Base-by-base conservation (phyloP, 2,113 vertebrate genomes). In the Menura novaehollandiae region DNA sequence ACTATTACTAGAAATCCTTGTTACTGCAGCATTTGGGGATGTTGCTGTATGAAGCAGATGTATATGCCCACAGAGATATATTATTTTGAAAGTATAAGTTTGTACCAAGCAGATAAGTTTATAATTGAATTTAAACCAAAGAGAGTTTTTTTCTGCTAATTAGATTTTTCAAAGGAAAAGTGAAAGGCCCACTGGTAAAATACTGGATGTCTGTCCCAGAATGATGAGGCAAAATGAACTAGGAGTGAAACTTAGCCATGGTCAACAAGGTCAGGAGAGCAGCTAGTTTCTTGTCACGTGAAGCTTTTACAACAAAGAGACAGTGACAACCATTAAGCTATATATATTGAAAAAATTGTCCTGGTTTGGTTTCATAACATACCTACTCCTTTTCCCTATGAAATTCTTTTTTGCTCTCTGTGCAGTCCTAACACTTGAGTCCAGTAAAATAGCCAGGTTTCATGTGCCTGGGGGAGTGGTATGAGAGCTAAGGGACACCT, bases 401-500 rank as follows among this genome's bases (percentile, higher is more conserved):
- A 78, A 95, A 33, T 81, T 53, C 3, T 66, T 41, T 85, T 91
- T 84, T 91, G 33, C 52, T 92, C 12, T 67, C 72, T 64, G 13
- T 77, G 52, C 35, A 93, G 68, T 67, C 79, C 60, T 21, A 91
- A 14, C 41, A 60, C 56, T 93, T 78, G 47, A 76, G 63, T 60
- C 56, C 82, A 47, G 64, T 94, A 88, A 93, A 96, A 91, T 20
- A 37, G 35, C 39, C 44, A 60, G 8, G 6, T 68, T 79, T 84
- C 62, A 56, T 10, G 9, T 89, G 76, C 64, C 83, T 89, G 56
- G 28, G 76, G 82, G 60, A 90, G 47, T 75, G 41, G 76, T 93
- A 84, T 71, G 88, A 68, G 93, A 90, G 82, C 92, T 91, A 75
- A 84, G 92, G 85, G 92, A 94, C 88, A 58, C 72, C 76, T 95